These are phyloP conservation scores for Drosophila nr. medialis DNA, from an alignment of 2,888 invertebrate species.

Conservation along the genomic window DNA sequence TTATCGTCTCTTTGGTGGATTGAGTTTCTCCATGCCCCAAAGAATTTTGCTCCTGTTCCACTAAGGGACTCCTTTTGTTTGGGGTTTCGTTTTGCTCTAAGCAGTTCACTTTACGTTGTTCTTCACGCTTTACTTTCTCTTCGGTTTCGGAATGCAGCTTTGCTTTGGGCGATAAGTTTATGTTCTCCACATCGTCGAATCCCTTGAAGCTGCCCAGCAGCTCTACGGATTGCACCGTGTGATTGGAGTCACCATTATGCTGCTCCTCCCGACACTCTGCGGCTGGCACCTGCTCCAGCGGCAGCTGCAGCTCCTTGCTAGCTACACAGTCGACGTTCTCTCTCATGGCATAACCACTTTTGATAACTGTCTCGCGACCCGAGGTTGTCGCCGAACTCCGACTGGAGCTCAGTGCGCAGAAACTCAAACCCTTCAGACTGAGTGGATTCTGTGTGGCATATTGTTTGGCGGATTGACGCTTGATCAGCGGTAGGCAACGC, in stretches of 20 bases:
- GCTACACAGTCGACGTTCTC: slow-evolving; percentile 19
- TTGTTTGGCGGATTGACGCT: slow-evolving; percentile 67
- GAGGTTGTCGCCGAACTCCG: slow-evolving; percentile 20
- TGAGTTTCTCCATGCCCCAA: background rate
- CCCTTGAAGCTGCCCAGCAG: slow-evolving; percentile 61
- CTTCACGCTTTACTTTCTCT: background rate
- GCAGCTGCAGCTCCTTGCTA: background rate
- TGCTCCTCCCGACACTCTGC: slow-evolving; percentile 35
- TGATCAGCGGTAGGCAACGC: slow-evolving; percentile 72
- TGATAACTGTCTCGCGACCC: slow-evolving; percentile 67
- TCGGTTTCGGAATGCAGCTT: slow-evolving; percentile 42
- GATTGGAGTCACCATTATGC: slow-evolving; percentile 35
- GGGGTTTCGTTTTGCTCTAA: background rate
- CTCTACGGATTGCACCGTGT: slow-evolving; percentile 51
- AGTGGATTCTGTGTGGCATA: slow-evolving; percentile 54
- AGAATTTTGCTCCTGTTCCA: background rate
- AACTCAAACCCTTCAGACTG: slow-evolving; percentile 70
- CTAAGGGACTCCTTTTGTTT: background rate
- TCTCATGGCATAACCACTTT: slow-evolving; percentile 50
- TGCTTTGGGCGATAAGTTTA: slow-evolving; percentile 58
- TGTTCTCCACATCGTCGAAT: slow-evolving; percentile 68
- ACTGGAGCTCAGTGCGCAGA: slow-evolving; percentile 62
- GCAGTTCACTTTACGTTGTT: background rate
- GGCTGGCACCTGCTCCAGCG: background rate
- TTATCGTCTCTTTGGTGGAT: background rate